phyloP scores from a whole-genome alignment of 2,113 vertebrate species.

The Carlito syrichta region DNA sequence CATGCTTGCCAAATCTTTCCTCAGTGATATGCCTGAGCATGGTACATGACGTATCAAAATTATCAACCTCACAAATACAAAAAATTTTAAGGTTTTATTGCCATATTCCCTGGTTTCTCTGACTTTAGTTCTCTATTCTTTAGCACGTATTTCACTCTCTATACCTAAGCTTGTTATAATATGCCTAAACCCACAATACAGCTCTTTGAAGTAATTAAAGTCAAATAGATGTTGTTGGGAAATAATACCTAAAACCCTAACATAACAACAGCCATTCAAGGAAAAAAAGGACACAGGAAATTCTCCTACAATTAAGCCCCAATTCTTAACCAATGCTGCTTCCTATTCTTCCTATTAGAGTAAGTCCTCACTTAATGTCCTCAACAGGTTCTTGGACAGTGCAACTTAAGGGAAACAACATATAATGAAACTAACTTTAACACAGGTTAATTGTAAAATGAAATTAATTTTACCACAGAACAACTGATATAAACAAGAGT shows the following conservation, averaged over 20 bases:
- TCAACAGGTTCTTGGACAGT: background rate
- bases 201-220: background rate
- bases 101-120: constrained; percentile 9
- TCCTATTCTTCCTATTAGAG: constrained; percentile 26
- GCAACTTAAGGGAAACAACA: background rate
- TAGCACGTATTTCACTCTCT: constrained; percentile 2
- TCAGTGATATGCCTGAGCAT: background rate
- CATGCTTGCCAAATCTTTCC: constrained; percentile 3
- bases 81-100: background rate
- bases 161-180: background rate
- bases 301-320: background rate
- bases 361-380: background rate
- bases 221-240: background rate
- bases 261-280: background rate
- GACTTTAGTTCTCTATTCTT: background rate
- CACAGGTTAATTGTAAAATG: too few relatives aligned
- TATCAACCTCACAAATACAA: constrained; percentile 6
- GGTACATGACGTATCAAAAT: constrained; percentile 23
- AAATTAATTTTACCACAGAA: background rate
- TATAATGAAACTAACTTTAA: background rate
- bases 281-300: background rate
- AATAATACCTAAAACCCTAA: background rate
- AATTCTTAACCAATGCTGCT: background rate
- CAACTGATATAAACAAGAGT: background rate
- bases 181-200: background rate